Evolutionary conservation across 2,113 vertebrate genomes (phyloP).

Genomic region (Melanostigma gelatinosum): DNA sequence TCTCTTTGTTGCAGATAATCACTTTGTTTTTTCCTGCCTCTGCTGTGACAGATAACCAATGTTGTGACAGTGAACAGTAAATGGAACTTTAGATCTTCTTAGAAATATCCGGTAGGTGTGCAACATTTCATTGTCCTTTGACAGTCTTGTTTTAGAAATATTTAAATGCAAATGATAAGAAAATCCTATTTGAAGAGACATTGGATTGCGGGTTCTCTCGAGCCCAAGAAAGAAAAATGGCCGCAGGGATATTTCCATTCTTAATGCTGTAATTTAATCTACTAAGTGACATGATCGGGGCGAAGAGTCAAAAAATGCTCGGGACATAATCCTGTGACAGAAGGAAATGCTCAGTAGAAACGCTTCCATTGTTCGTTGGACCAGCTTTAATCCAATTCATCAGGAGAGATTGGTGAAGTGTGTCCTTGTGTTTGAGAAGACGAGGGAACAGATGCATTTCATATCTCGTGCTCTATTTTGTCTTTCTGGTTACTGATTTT

Average conservation of each 20-base stretch:
- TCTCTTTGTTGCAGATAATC: background rate
- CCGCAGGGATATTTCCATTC: slow-evolving; percentile 20
- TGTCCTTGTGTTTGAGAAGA: slow-evolving; percentile 37
- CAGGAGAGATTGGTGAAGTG: slow-evolving; percentile 13
- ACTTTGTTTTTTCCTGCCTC: background rate
- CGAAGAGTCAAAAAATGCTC: slow-evolving; percentile 27
- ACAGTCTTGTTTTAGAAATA: slow-evolving; percentile 16
- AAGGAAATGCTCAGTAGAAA: slow-evolving; percentile 26
- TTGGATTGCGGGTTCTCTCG: slow-evolving; percentile 10
- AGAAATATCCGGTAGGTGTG: background rate
- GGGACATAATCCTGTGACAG: slow-evolving; percentile 42
- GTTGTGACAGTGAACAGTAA: background rate
- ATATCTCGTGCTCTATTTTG: slow-evolving; percentile 9
- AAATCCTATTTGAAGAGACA: slow-evolving; percentile 48
- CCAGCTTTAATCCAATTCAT: slow-evolving; percentile 57
- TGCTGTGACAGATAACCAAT: background rate
- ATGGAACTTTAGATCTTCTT: background rate
- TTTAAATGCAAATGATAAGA: slow-evolving; percentile 30
- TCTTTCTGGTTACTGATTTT: background rate
- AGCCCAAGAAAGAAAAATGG: slow-evolving; percentile 18
- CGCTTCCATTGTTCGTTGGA: slow-evolving; percentile 26
- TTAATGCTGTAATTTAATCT: slow-evolving; percentile 50
- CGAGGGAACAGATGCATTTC: slow-evolving; percentile 17
- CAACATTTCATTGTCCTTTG: slow-evolving; percentile 8
- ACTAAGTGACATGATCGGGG: slow-evolving; percentile 44